phyloP scores from a whole-genome alignment of 2,113 vertebrate genomes.

The Orycteropus afer region DNA sequence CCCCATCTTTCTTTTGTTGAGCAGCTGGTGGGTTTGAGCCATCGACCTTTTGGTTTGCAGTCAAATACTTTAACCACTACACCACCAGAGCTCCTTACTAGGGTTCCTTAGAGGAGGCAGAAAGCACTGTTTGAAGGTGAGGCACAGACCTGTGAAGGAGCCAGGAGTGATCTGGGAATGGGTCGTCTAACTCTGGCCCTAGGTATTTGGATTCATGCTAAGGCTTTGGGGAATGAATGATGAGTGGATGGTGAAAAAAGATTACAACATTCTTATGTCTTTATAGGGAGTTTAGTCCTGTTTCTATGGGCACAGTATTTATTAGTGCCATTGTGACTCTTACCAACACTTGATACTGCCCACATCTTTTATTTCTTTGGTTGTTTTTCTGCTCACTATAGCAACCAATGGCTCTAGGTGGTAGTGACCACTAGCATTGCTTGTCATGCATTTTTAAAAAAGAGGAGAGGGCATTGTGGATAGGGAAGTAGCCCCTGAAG shows the following conservation, averaged over 20 bases:
- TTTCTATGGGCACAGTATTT: not conserved
- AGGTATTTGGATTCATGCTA: not conserved
- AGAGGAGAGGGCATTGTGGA: not conserved
- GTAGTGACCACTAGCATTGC: not conserved
- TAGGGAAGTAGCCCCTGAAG: not conserved
- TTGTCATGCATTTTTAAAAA: not conserved
- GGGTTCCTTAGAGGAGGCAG: too few species aligned
- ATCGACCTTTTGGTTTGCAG: not conserved
- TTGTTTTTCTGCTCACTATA: accelerated
- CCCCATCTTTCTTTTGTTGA: too few species aligned
- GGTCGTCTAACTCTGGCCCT: not conserved
- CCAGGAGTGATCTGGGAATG: not conserved
- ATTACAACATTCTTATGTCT: not conserved
- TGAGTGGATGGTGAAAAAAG: not conserved
- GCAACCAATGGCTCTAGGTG: not conserved
- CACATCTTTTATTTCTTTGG: not conserved
- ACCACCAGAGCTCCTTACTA: not conserved
- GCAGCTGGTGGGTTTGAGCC: not conserved
- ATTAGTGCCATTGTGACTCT: not conserved
- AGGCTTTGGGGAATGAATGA: not conserved
- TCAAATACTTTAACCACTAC: too few species aligned
- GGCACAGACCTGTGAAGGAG: not conserved
- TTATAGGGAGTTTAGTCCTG: not conserved
- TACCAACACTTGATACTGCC: not conserved
- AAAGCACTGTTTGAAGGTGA: not conserved